phyloP scores from a whole-genome alignment of 2,888 invertebrate species.

The Diploptera punctata region DNA sequence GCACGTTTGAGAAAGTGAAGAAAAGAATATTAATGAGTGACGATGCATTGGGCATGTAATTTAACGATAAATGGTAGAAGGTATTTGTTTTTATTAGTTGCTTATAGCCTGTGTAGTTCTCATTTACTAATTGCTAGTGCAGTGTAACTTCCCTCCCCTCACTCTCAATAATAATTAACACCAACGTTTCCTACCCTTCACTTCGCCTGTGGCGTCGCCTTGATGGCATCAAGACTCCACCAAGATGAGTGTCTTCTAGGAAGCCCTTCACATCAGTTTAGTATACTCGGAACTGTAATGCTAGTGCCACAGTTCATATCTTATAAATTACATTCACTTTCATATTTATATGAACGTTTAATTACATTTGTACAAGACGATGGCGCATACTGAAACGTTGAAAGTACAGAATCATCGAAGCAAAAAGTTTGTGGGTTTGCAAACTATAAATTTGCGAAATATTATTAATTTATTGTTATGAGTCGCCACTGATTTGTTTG shows the following conservation, averaged over 20 bases:
- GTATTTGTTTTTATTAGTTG: constrained; percentile 7
- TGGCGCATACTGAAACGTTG: no score
- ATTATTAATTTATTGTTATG: no score
- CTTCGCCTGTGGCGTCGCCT: neutral
- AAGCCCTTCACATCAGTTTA: no score
- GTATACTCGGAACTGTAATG: no score
- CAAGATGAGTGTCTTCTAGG: neutral
- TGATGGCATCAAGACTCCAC: neutral
- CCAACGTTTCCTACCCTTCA: constrained; percentile 30
- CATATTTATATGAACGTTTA: no score
- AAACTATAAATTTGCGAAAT: no score
- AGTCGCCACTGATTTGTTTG: no score
- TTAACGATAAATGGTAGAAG: neutral
- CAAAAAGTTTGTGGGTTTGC: no score
- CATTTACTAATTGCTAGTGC: constrained; percentile 38
- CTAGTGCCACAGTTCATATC: no score
- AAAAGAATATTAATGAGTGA: neutral
- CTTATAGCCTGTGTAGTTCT: constrained; percentile 7
- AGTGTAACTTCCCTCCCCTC: neutral
- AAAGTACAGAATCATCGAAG: no score
- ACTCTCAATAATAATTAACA: constrained; percentile 36
- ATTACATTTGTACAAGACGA: no score
- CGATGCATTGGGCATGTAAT: constrained; percentile 5
- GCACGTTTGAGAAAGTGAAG: neutral
- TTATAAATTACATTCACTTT: no score